Conservation (phyloP, 2,888 invertebrate genomes). For the Allophyes oxyacanthae region DNA sequence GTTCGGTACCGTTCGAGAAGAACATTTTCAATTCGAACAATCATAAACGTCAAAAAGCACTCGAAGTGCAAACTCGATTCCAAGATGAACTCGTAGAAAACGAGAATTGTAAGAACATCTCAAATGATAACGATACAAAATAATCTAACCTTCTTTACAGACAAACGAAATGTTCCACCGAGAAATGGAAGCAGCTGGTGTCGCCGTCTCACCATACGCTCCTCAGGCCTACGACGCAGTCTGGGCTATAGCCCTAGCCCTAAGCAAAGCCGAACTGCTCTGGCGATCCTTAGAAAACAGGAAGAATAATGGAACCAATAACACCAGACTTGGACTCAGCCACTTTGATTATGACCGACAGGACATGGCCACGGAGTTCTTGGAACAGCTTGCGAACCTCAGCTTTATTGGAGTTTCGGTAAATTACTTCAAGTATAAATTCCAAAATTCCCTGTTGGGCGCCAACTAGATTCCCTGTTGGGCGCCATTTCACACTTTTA, state of each 20-base stretch:
- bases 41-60: too few species aligned
- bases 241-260: conserved; percentile 95
- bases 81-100: too few species aligned
- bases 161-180: conserved; percentile 91
- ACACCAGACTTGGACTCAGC: conserved; percentile 79
- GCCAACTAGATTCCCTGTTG: neutral
- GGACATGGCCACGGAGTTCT: conserved; percentile 92
- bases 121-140: neutral
- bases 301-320: conserved; percentile 61
- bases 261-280: conserved; percentile 90
- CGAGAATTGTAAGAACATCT: too few species aligned
- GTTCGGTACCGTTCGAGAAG: too few species aligned
- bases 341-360: conserved; percentile 93
- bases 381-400: conserved; percentile 92
- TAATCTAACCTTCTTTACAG: conserved; percentile 72
- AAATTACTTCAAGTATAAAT: conserved; percentile 74
- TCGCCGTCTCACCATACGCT: conserved; percentile 91
- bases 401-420: conserved; percentile 96
- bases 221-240: conserved; percentile 97
- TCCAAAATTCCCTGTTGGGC: conserved; percentile 3
- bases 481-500: neutral
- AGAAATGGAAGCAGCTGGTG: conserved; percentile 88
- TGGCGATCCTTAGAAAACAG: conserved; percentile 80
- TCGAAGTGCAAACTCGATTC: too few species aligned
- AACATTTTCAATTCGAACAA: too few species aligned